Evolutionary conservation across 2,797 vertebrate species (phyloP), one percentile per base, ranked within the genome.

Genomic region (Pitangus sulphuratus): DNA sequence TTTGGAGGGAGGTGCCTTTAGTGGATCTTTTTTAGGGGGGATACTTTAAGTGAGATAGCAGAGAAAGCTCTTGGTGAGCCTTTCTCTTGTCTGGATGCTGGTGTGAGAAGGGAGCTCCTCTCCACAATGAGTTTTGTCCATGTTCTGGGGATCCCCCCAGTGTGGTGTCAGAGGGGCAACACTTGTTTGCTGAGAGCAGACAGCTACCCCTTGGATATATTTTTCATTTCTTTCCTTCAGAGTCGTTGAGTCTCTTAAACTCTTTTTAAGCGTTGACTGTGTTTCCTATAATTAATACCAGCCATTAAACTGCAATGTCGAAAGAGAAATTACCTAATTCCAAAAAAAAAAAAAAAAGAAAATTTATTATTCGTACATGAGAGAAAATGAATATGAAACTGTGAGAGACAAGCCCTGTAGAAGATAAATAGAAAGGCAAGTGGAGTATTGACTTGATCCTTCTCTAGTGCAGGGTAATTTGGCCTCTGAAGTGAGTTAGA

Each of bases 371-470:
- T 79, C 89, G 97, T 93, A 98, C 95, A 86, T 74, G 80, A 95
- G 92, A 97, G 95, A 95, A 98, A 98, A 97, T 96, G 95, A 97
- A 96, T 97, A 86, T 97, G 94, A 96, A 96, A 91, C 95, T 93
- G 86, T 89, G 74, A 92, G 93, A 97, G 90, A 95, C 81, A 69
- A 97, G 89, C 88, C 77, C 42, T 66, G 78, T 66, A 66, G 97
- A 98, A 98, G 98, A 98, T 97, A 98, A 98, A 98, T 97, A 98
- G 97, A 96, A 97, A 97, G 96, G 96, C 97, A 97, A 98, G 97
- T 95, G 93, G 97, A 95, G 68, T 98, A 98, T 98, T 97, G 98
- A 98, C 98, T 98, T 96, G 97, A 97, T 97, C 97, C 97, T 98
- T 98, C 97, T 97, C 96, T 95, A 96, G 97, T 96, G 94, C 96